Percentiles rank a stretch among this genome's conserved stretches.
Evolutionary conservation across 2,113 vertebrate species (phyloP).

Genomic region (Mobula hypostoma): DNA sequence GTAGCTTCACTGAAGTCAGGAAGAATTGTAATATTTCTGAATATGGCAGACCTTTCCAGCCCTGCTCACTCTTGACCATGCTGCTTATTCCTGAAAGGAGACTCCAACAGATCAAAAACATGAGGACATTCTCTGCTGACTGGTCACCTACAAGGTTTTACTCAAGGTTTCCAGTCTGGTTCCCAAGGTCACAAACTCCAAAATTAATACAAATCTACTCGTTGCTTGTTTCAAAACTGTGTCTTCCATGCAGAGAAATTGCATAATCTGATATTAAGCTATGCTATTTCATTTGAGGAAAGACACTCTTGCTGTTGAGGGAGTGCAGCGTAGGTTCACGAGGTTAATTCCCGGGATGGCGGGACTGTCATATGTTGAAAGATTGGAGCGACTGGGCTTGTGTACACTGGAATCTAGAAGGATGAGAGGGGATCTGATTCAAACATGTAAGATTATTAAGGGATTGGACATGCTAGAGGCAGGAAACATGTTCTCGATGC

Average conservation of each 20-base stretch:
- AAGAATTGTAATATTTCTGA: not conserved
- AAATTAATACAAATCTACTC: not conserved
- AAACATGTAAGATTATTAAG: too few species aligned
- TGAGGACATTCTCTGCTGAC: not conserved
- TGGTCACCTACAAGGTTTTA: not conserved
- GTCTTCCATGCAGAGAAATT: not conserved
- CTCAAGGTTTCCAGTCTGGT: not conserved
- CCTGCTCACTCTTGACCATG: not conserved
- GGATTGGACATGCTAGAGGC: too few species aligned
- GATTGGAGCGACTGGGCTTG: too few species aligned
- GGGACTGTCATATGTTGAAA: too few species aligned
- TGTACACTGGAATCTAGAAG: too few species aligned
- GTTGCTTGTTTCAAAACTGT: not conserved
- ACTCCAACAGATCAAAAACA: too few species aligned
- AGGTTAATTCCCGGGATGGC: too few species aligned
- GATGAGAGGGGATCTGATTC: too few species aligned
- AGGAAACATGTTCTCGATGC: too few species aligned
- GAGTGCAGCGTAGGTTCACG: too few species aligned
- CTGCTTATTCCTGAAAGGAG: not conserved
- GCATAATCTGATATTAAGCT: not conserved
- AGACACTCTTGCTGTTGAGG: too few species aligned
- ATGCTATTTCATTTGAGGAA: not conserved
- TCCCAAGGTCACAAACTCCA: not conserved
- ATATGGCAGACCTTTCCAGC: not conserved
- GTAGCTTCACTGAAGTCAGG: not conserved